These are phyloP conservation scores for Pherbina coryleti DNA, from an alignment of 2,888 invertebrate species.

Conservation along the genomic window DNA sequence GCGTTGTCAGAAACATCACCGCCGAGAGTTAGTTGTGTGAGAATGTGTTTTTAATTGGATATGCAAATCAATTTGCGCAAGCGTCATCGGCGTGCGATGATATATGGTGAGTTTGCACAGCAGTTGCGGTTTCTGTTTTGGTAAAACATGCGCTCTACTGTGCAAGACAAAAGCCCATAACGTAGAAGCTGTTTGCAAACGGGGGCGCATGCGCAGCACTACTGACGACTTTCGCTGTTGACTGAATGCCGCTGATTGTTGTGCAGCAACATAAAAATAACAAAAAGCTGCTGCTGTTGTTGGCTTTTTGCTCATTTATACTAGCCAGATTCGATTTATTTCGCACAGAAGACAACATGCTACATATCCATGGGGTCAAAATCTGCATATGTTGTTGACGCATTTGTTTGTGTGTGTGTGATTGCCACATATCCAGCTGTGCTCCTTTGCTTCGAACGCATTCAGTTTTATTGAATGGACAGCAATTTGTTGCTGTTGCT, in stretches of 20 bases:
- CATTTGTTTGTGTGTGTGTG: neutral
- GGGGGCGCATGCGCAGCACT: neutral
- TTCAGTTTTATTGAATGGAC: constrained; percentile 25
- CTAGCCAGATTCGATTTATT: constrained; percentile 55
- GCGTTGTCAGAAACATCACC: neutral
- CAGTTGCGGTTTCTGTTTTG: constrained; percentile 2
- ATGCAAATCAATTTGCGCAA: constrained; percentile 60
- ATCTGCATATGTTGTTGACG: constrained; percentile 29
- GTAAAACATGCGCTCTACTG: neutral
- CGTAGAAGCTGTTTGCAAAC: neutral
- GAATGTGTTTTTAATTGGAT: constrained; percentile 63
- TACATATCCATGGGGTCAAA: neutral
- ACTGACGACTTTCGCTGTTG: neutral
- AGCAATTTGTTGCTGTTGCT: constrained; percentile 10
- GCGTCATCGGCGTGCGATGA: constrained; percentile 40
- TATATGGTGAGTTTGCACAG: constrained; percentile 12
- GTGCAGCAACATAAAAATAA: neutral
- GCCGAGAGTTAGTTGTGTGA: constrained; percentile 8
- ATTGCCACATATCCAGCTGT: constrained; percentile 44
- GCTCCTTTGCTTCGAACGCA: constrained; percentile 24
- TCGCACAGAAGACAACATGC: constrained; percentile 24
- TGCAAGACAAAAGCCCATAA: neutral
- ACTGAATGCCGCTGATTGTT: neutral
- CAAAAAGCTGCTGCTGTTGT: constrained; percentile 30
- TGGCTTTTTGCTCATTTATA: constrained; percentile 58